A percentile compares a stretch with the other conserved stretches of the same genome.
phyloP scores from a whole-genome alignment of 2,113 vertebrate genomes.

The Hymenochirus boettgeri region DNA sequence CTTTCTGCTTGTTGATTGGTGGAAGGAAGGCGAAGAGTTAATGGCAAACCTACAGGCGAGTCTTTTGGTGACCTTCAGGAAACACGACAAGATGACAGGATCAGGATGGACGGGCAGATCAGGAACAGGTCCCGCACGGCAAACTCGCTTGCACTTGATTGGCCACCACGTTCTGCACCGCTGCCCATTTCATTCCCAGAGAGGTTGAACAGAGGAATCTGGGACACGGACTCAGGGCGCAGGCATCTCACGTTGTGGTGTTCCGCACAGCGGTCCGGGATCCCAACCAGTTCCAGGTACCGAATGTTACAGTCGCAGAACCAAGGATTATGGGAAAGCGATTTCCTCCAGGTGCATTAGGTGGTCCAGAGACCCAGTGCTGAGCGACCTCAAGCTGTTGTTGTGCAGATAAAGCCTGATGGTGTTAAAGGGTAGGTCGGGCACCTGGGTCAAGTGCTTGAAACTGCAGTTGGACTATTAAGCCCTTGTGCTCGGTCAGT shows the following conservation, averaged over 20 bases:
- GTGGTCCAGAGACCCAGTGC: conserved; percentile 60
- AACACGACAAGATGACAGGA: conserved; percentile 18
- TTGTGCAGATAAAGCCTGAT: conserved; percentile 56
- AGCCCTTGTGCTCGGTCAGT: conserved; percentile 31
- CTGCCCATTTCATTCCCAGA: conserved; percentile 63
- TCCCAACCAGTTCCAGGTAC: conserved; percentile 67
- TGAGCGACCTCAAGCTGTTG: conserved; percentile 57
- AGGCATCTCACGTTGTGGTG: conserved; percentile 54
- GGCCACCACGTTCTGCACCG: conserved; percentile 53
- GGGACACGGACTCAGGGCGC: conserved; percentile 59
- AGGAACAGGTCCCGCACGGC: conserved; percentile 24
- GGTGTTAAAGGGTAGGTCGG: conserved; percentile 47
- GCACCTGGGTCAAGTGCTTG: conserved; percentile 46
- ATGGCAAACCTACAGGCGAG: conserved; percentile 23
- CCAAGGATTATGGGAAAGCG: conserved; percentile 65
- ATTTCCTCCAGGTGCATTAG: conserved; percentile 52
- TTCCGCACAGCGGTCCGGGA: conserved; percentile 42
- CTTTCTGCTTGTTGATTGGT: not conserved
- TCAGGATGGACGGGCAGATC: conserved; percentile 7
- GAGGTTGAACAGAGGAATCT: conserved; percentile 60
- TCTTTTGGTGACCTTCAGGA: conserved; percentile 2
- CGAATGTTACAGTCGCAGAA: conserved; percentile 68
- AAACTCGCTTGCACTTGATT: conserved; percentile 18
- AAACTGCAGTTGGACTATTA: conserved; percentile 55
- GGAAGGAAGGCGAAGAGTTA: not conserved